Conservation (phyloP, 1,140 invertebrate species). For the Laupala kohalensis region DNA sequence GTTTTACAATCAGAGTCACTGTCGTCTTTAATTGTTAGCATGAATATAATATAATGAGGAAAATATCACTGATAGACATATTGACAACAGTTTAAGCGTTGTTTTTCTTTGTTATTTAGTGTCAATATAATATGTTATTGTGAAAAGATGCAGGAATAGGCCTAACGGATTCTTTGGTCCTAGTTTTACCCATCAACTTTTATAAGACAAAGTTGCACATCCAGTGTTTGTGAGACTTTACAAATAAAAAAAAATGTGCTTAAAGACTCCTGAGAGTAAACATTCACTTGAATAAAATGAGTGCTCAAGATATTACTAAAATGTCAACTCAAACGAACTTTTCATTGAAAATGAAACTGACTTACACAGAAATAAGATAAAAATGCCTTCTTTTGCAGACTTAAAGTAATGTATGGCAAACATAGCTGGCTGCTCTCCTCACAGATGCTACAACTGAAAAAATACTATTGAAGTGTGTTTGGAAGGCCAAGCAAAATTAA, state of each 20-base stretch:
- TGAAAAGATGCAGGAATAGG: conserved; percentile 4
- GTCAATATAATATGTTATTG: conserved; percentile 1
- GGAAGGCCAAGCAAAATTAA: conserved; percentile 6
- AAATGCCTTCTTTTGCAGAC: neutral
- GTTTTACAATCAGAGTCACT: neutral
- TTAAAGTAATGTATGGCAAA: neutral
- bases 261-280: neutral
- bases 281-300: neutral
- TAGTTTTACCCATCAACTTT: neutral
- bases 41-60: neutral
- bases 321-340: neutral
- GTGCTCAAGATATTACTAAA: neutral
- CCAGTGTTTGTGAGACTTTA: neutral
- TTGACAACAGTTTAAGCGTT: neutral
- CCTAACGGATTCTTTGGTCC: conserved; percentile 9
- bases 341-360: neutral
- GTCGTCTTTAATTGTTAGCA: conserved; percentile 5
- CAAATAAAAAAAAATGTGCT: neutral
- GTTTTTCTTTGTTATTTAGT: conserved; percentile 5
- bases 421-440: neutral
- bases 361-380: neutral
- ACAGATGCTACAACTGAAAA: neutral
- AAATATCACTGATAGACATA: neutral
- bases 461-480: conserved; percentile 8
- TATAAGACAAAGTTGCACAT: neutral